Evolutionary conservation across 2,888 invertebrate species (phyloP), one percentile per base, ranked within the genome.

Genomic region (Torymus texanus): DNA sequence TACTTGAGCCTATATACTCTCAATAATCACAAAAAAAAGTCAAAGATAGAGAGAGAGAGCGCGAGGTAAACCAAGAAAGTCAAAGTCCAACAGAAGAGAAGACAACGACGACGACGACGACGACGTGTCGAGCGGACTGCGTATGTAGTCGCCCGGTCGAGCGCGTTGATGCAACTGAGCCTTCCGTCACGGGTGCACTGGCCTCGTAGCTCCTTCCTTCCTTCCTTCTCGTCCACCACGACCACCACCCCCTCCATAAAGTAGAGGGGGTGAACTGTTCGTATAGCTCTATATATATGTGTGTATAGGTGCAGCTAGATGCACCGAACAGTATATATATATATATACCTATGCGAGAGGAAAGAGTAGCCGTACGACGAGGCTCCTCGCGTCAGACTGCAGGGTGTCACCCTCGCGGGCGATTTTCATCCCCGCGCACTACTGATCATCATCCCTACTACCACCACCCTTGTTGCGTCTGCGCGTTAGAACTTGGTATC

Each of bases 321-420:
- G 41, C 5, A 21, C 21, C 21, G 21, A 21, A 1, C 2, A 21
- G 1, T 8, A 1, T 41, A 8, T 41, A 8, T 41, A 8, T 8
- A 8, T 5, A 8, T 5, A 5, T 8, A 8, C 5, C 2, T 29
- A 2, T 3, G 4, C 29, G 5, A 8, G 41, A 8, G 41, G 50
- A 78, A 29, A 18, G 10, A n/a, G 78, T 59, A 70, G 76, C 79
- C 85, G 85, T 85, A 83, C 84, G 85, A 86, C 71, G 24, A 51
- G 59, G 41, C 85, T 87, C 88, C 88, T 8, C 88, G 88, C 88
- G 87, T 86, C 86, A 85, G 88, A 90, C 90, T 89, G 89, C 89
- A 89, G 90, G 89, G 89, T 90, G 90, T 89, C 89, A 88, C 89
- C 89, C 88, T 88, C 85, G 62, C 78, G 85, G 78, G 81, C 82